Conservation (phyloP, 2,113 vertebrate genomes). For the Prolemur simus region DNA sequence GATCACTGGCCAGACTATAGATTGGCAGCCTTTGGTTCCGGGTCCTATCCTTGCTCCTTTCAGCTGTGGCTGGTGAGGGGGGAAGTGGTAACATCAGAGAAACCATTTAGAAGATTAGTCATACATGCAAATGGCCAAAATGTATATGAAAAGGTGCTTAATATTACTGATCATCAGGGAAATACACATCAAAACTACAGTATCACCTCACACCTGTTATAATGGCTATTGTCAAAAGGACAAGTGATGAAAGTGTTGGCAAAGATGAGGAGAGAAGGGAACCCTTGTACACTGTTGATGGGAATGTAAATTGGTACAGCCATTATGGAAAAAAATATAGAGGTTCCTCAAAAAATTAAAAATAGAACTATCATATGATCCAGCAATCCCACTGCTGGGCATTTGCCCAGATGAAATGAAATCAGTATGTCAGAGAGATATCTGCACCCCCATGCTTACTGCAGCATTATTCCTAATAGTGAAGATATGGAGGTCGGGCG, state of each 20-base stretch:
- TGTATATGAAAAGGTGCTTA: background rate
- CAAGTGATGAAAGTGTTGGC: background rate
- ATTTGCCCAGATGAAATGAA: background rate
- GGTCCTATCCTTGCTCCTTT: constrained; percentile 13
- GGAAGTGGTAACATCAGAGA: background rate
- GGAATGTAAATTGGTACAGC: background rate
- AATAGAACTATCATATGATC: background rate
- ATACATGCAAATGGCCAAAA: background rate
- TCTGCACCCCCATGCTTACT: background rate
- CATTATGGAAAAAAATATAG: background rate
- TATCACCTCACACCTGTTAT: background rate
- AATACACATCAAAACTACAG: background rate
- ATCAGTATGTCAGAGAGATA: background rate
- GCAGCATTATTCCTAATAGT: background rate
- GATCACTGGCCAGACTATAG: background rate
- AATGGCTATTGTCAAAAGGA: background rate
- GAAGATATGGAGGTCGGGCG: background rate
- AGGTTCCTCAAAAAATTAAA: background rate
- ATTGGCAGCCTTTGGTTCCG: background rate
- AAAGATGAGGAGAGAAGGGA: background rate
- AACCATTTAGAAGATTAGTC: background rate
- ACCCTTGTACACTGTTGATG: background rate
- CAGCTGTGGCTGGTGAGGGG: background rate
- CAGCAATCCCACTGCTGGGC: background rate
- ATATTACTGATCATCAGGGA: background rate